A percentile compares a stretch with the other conserved stretches of the same genome.
Evolutionary conservation across 2,888 invertebrate species (phyloP).

Genomic region (Trachelus troglodyta): DNA sequence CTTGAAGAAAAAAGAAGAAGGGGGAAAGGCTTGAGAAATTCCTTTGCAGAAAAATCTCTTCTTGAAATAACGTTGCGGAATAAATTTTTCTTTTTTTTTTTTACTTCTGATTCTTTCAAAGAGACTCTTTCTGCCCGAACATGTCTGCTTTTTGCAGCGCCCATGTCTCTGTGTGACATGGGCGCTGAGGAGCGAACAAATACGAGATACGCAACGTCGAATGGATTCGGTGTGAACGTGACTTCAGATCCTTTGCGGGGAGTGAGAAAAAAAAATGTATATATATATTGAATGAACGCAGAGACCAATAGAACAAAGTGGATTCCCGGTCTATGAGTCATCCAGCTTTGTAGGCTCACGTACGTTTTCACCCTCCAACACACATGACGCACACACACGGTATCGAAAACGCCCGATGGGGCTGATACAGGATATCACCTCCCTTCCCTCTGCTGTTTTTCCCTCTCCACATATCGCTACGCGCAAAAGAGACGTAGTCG

Average conservation of each 20-base stretch:
- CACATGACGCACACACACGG: constrained; percentile 8
- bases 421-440: not conserved
- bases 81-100: not conserved
- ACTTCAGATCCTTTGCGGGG: constrained; percentile 14
- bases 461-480: not conserved
- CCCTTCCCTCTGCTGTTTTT: too few species aligned
- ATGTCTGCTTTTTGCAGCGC: not conserved
- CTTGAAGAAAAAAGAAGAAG: not conserved
- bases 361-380: constrained; percentile 7
- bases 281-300: constrained; percentile 1
- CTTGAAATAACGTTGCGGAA: too few species aligned
- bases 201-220: not conserved
- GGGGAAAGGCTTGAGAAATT: constrained; percentile 8
- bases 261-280: not conserved
- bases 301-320: constrained; percentile 50
- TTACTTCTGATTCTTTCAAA: not conserved
- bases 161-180: not conserved
- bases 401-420: not conserved
- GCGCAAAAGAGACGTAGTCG: not conserved
- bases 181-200: not conserved
- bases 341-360: constrained; percentile 19
- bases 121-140: not conserved
- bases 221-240: constrained; percentile 13
- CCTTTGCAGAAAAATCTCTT: not conserved
- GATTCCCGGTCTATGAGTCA: constrained; percentile 58